phyloP scores from a whole-genome alignment of 2,113 vertebrate species.

The Neolamprologus falcicula region DNA sequence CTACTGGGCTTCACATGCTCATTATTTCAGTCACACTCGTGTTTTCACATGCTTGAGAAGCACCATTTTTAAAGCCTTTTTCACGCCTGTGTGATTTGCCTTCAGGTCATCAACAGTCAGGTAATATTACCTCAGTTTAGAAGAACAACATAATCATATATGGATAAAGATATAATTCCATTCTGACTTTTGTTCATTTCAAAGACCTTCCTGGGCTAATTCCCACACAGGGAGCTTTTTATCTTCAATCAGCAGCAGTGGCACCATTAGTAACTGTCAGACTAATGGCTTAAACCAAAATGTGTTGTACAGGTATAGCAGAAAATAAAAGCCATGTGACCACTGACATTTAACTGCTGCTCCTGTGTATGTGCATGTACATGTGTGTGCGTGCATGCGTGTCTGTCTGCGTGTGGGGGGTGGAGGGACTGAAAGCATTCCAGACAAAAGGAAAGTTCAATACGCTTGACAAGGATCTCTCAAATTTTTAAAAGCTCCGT shows the following conservation, averaged over 20 bases:
- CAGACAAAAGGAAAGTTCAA: slow-evolving; percentile 33
- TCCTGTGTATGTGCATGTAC: neutral
- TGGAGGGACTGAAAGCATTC: neutral
- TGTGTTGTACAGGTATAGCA: neutral
- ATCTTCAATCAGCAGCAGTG: neutral
- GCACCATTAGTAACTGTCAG: neutral
- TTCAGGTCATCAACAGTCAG: neutral
- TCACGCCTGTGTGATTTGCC: neutral
- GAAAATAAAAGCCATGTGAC: neutral
- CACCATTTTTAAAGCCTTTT: neutral
- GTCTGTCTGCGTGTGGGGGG: neutral
- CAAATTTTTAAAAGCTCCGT: slow-evolving; percentile 22
- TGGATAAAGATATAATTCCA: neutral
- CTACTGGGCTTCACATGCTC: neutral
- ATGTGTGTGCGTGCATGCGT: neutral
- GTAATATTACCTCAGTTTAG: neutral
- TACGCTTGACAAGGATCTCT: slow-evolving; percentile 6
- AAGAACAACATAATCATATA: neutral
- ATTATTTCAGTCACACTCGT: slow-evolving; percentile 15
- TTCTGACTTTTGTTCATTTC: neutral
- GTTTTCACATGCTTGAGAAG: neutral
- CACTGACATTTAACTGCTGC: slow-evolving; percentile 19
- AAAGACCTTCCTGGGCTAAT: neutral
- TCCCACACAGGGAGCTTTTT: neutral
- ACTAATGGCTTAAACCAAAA: neutral